Evolutionary conservation across 2,797 vertebrate species (phyloP), one percentile per base, ranked within the genome.

Genomic region (Lagodon rhomboides): DNA sequence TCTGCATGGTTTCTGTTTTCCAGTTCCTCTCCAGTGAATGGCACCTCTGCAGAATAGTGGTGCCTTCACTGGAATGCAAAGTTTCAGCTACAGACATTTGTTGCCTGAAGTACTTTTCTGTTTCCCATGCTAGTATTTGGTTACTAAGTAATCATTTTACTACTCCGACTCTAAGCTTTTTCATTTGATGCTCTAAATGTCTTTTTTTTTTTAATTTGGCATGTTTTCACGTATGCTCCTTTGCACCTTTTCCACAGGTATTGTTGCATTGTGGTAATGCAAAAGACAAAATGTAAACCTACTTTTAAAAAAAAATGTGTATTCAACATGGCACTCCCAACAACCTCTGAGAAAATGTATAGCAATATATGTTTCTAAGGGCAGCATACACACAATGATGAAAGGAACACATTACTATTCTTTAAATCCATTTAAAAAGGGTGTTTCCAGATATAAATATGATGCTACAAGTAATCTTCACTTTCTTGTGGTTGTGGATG

Each of bases 1-100:
- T 84, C 75, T 85, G 91, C 91, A 94, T 91, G 91, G 60, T 84
- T 68, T 12, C 64, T 79, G 79, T 83, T 73, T 56, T 77, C 65
- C 69, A 84, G 86, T 49, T 83, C 72, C 49, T 79, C 46, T 65
- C 46, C 63, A 59, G 27, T 73, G 61, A 83, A 80, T 1, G 13
- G 16, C 34, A 41, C 41, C 41, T 73, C 60, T 72, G 71, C 56
- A 71, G 53, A 53, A 53, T 6, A 51, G 4, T 23, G 34, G 23
- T 75, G 59, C 68, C 38, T 61, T 74, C 62, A 70, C 64, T 68
- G 64, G 30, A 73, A 43, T 27, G 47, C 51, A 69, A 65, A 2
- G n/a, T 51, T 56, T n/a, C 27, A n/a, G 6, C 3, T 34, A 44
- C 38, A 34, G 54, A 71, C 11, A 56, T 79, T 69, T 88, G 75